A percentile compares a stretch with the other conserved stretches of the same genome.
phyloP scores from a whole-genome alignment of 1,140 invertebrate genomes.

The Nautilus pompilius region DNA sequence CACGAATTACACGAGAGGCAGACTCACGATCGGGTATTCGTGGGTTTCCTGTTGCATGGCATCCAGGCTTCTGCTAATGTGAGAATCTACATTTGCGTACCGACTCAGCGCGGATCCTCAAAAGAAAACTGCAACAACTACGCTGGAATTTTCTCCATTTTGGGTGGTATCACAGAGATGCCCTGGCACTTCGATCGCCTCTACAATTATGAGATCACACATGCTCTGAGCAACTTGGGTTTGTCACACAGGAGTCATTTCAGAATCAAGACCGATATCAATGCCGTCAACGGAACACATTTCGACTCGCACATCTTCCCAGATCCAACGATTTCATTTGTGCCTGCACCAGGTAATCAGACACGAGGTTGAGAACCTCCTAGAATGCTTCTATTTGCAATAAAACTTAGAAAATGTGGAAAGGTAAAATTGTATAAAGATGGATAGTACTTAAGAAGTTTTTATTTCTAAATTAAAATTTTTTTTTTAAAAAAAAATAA shows the following conservation, averaged over 20 bases:
- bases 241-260: constrained; percentile 12
- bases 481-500: no score
- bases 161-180: constrained; percentile 20
- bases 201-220: constrained; percentile 19
- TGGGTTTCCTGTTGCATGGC: constrained; percentile 22
- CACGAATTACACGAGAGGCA: constrained; percentile 10
- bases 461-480: no score
- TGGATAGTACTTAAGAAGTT: no score
- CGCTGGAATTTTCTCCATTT: constrained; percentile 20
- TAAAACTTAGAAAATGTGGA: no score
- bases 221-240: constrained; percentile 10
- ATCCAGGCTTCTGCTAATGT: constrained; percentile 18
- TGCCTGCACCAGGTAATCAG: neutral
- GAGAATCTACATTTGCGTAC: constrained; percentile 15
- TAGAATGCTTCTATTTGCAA: no score
- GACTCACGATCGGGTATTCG: constrained; percentile 16
- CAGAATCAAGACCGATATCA: constrained; percentile 8
- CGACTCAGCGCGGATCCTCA: neutral
- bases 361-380: no score
- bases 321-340: constrained; percentile 9
- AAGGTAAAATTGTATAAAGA: no score
- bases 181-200: constrained; percentile 22
- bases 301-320: constrained; percentile 7
- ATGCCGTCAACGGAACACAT: constrained; percentile 15
- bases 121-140: constrained; percentile 11